Percentiles rank a stretch among this genome's conserved stretches.
phyloP scores from a whole-genome alignment of 1,140 invertebrate genomes.

The Drosophila quadrilineata region DNA sequence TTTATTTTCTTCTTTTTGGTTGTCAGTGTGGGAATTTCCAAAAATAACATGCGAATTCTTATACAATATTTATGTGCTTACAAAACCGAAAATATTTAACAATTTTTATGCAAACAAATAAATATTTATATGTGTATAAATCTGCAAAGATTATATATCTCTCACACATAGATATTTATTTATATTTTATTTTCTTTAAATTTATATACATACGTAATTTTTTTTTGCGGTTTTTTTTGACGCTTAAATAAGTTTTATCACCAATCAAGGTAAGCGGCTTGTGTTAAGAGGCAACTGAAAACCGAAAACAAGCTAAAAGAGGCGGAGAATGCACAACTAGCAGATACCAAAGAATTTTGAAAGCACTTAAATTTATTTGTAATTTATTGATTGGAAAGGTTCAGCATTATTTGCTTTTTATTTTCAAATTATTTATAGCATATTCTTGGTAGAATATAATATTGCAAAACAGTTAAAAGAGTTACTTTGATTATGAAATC shows the following conservation, averaged over 20 bases:
- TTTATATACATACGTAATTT: conserved; percentile 15
- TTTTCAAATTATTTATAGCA: no score
- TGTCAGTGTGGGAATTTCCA: conserved; percentile 51
- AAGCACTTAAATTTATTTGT: background rate
- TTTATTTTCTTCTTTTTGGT: no score
- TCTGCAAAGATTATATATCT: no score
- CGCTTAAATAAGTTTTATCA: conserved; percentile 77
- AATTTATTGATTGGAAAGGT: no score
- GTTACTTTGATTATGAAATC: no score
- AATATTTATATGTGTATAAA: no score
- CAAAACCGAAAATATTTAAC: no score
- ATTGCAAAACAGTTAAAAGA: no score
- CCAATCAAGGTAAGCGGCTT: conserved; percentile 70
- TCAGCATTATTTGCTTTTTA: no score
- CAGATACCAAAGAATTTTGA: conserved; percentile 12
- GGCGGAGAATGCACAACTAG: background rate
- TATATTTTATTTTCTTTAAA: background rate
- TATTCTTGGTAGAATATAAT: no score
- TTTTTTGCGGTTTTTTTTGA: conserved; percentile 29
- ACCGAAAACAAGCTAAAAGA: background rate
- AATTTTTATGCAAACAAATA: conserved; percentile 30
- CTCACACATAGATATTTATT: background rate
- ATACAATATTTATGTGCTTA: conserved; percentile 57
- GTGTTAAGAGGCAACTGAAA: background rate
- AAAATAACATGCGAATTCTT: conserved; percentile 31